These are phyloP conservation scores for Benitochromis conjunctus DNA, from an alignment of 2,113 vertebrate species.

Conservation along the genomic window DNA sequence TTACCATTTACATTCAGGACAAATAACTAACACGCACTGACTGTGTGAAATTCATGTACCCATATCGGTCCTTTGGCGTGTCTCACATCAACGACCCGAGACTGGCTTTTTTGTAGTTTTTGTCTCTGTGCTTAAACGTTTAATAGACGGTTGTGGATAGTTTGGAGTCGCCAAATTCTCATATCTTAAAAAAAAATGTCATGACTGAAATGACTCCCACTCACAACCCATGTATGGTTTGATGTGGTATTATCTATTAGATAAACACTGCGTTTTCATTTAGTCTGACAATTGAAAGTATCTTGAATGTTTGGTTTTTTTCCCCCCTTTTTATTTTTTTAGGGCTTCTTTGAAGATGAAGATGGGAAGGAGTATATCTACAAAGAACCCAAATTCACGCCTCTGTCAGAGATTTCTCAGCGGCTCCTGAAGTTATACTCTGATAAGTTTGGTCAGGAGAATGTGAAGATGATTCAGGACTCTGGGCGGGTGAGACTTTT, in stretches of 20 bases:
- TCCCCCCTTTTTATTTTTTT: background rate
- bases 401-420: slow-evolving; percentile 94
- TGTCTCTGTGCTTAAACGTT: slow-evolving; percentile 2
- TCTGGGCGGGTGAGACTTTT: slow-evolving; percentile 84
- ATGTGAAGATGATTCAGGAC: slow-evolving; percentile 98
- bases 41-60: background rate
- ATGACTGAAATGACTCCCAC: background rate
- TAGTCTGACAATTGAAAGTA: background rate
- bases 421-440: slow-evolving; percentile 96
- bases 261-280: background rate
- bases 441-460: slow-evolving; percentile 97
- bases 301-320: background rate
- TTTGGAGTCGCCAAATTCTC: background rate
- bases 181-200: background rate
- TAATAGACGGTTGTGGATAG: background rate
- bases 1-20: background rate
- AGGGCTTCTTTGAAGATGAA: slow-evolving; percentile 98
- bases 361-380: slow-evolving; percentile 99
- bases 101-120: background rate
- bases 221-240: slow-evolving; percentile 1
- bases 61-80: background rate
- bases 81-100: background rate
- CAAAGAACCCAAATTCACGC: slow-evolving; percentile 97
- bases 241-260: background rate
- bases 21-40: slow-evolving; percentile 6